Base-by-base conservation (phyloP, 2,888 invertebrate species). In the Mamestra brassicae region DNA sequence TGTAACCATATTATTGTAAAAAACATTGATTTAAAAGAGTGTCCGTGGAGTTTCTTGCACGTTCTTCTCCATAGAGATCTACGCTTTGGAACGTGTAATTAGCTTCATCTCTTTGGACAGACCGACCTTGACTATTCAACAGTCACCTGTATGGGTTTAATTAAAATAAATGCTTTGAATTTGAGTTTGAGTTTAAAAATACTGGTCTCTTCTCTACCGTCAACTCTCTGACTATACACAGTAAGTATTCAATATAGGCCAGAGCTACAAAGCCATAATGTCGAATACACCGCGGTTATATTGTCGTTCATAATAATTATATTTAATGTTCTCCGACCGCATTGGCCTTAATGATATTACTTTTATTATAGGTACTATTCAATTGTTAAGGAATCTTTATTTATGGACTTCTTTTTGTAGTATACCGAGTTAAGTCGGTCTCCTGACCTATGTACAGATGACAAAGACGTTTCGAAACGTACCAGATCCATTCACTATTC, bases 301-400 rank as follows among this genome's bases (percentile, higher is more conserved):
- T 76, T 76, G 70, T 81, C 45, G 68, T 58, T 13, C 57, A 26
- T 61, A 26, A 60, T 55, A 80, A 84, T 84, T 62, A 81, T 52
- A 68, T 81, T 71, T 74, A 83, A 81, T 81, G 68, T 26, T 60
- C 50, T 45, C 42, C 13, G 45, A 70, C 80, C 74, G 4, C 64
- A 36, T 0, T 66, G 54, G 4, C 80, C 84, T 74, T 67, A 84
- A 81, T 84, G 58, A 63, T 75, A n/a, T 55, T 74, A 60, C 60
- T 50, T 72, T 73, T 66, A 68, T 80, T 58, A 42, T 54, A n/a
- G n/a, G n/a, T n/a, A 36, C 15, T 34, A 50, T 67, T 83, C 83
- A 63, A 78, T 73, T 80, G 80, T 79, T 57, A 74, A 13, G n/a
- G 11, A 42, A 55, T 26, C 26, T 26, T 57, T 57, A 57, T 34